Conservation (phyloP, 2,888 invertebrate species). For the Dysmachus trigonus region DNA sequence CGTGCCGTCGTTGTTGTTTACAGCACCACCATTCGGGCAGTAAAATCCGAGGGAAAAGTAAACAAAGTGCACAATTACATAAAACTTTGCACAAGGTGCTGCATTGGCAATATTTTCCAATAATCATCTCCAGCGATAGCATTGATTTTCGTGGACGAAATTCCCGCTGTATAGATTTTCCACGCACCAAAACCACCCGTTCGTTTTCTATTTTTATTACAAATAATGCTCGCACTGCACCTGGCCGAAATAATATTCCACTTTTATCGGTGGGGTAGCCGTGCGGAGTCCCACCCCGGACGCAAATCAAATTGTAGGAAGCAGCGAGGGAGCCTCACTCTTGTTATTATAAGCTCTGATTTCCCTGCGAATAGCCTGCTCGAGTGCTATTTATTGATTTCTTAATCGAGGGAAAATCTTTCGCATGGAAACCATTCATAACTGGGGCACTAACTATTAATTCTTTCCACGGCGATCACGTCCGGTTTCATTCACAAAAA, state of each 20-base stretch:
- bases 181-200: not conserved
- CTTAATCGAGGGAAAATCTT: not conserved
- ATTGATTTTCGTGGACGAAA: not conserved
- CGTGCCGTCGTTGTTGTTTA: not conserved
- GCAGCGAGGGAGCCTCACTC: not conserved
- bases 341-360: not conserved
- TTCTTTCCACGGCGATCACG: not conserved
- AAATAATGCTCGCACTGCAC: not conserved
- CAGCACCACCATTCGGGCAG: not conserved
- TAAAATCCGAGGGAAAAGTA: not conserved
- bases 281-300: not conserved
- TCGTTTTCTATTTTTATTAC: too few relatives aligned
- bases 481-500: not conserved
- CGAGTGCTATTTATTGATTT: not conserved
- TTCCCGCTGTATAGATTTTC: not conserved
- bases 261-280: not conserved
- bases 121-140: slow-evolving; percentile 8
- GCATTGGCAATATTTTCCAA: slow-evolving; percentile 22
- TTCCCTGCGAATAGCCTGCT: not conserved
- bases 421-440: not conserved
- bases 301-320: not conserved
- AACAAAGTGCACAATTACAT: slow-evolving; percentile 9
- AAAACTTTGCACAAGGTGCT: slow-evolving; percentile 2
- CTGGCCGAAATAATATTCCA: not conserved
- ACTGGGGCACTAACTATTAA: not conserved